Evolutionary conservation across 2,888 invertebrate genomes (phyloP), one percentile per base, ranked within the genome.

Genomic region (Epinotia ramella): DNA sequence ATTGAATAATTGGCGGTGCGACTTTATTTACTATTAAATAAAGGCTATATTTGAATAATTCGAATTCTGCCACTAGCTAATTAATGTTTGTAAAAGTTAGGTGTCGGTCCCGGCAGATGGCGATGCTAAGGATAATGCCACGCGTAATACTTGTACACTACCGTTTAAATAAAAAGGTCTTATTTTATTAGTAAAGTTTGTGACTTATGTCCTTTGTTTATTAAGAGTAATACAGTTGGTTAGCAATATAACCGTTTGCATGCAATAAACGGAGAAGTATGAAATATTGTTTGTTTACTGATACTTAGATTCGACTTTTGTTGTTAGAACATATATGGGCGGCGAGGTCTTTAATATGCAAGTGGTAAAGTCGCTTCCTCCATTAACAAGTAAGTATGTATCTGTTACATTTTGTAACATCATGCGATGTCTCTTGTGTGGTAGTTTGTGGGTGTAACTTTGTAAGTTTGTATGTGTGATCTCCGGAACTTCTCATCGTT

Each of bases 71-170:
- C 11, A 40, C n/a, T 46, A 28, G 70, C 40, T 59, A 66, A 20
- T 59, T 7, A n/a, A 63, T 20, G 20, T 24, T 44, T 67, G 76
- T 83, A 79, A 71, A 78, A 73, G 79, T 67, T 80, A 72, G 68
- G 72, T 77, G 77, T 73, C 66, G 80, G 79, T 79, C 81, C 81
- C 88, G 89, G 87, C 94, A 94, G 93, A 93, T 94, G 93, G 92
- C 88, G 89, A 79, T 81, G 85, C 81, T 75, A 81, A 82, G 86
- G 88, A 86, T 91, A 89, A 90, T 88, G 86, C 88, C 84, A 86
- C 82, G 82, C 79, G 78, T 84, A 82, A 81, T 79, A 73, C 82
- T 74, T 84, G 82, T 82, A 83, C 81, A 84, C 81, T 7, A 24
- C 24, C n/a, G n/a, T 11, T 44, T 24, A 46, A 24, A 7, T 28